These are phyloP conservation scores for Watsonalla binaria DNA, from an alignment of 2,888 invertebrate species.

Conservation along the genomic window DNA sequence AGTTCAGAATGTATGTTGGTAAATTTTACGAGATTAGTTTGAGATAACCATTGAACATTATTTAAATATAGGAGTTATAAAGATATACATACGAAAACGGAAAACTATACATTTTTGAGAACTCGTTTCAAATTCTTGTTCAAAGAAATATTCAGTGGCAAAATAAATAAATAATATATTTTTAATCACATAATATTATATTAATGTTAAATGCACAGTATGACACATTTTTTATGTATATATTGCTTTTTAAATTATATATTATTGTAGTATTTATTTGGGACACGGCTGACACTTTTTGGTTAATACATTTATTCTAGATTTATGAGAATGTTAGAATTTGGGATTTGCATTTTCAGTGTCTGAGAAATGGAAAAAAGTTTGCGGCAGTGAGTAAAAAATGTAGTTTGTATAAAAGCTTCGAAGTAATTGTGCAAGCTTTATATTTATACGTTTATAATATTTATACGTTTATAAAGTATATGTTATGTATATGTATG, in stretches of 20 bases:
- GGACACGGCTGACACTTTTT: conserved; percentile 20
- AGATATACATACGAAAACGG: too few species aligned
- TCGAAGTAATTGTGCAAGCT: conserved; percentile 32
- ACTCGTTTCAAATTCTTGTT: too few species aligned
- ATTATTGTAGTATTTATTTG: conserved; percentile 10
- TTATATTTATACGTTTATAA: conserved; percentile 9
- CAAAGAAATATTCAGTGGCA: too few species aligned
- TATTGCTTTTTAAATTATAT: conserved; percentile 6
- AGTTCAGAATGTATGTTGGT: neutral
- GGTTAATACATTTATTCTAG: conserved; percentile 29
- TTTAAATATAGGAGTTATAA: too few species aligned
- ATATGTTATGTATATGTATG: neutral
- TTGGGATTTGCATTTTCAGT: conserved; percentile 72
- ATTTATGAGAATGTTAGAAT: conserved; percentile 67
- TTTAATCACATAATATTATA: too few species aligned
- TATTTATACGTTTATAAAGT: conserved; percentile 2
- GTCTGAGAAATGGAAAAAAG: conserved; percentile 76
- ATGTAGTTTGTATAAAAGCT: conserved; percentile 58
- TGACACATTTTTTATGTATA: neutral
- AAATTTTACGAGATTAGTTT: too few species aligned
- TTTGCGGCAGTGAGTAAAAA: conserved; percentile 76
- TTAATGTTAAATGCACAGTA: too few species aligned
- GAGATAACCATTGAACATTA: too few species aligned
- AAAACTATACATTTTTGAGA: too few species aligned
- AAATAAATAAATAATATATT: too few species aligned